Conservation (phyloP, 1,140 invertebrate species). For the Drosophila malerkotliana region DNA sequence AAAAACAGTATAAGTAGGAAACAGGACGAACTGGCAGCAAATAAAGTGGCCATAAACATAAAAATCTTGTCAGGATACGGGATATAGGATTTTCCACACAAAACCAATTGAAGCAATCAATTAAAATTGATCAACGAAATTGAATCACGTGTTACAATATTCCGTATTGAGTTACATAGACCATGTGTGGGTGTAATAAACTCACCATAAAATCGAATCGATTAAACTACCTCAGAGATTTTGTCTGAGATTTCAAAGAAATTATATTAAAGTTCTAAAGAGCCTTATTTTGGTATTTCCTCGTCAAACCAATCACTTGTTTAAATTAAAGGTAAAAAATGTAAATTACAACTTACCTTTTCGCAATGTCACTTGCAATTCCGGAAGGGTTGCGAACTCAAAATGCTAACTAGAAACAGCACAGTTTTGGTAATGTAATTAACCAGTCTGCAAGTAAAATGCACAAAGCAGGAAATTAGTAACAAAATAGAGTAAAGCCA, state of each 20-base stretch:
- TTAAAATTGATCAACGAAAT: slow-evolving; percentile 78
- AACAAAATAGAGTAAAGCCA: slow-evolving; percentile 25
- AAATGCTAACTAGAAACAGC: slow-evolving; percentile 59
- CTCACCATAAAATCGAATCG: slow-evolving; percentile 32
- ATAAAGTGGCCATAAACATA: slow-evolving; percentile 71
- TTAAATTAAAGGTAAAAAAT: slow-evolving; percentile 7
- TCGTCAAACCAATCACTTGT: not conserved
- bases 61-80: slow-evolving; percentile 27
- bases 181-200: slow-evolving; percentile 41
- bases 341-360: slow-evolving; percentile 13
- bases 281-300: not conserved
- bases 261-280: not conserved
- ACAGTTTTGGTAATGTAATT: slow-evolving; percentile 70
- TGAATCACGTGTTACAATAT: slow-evolving; percentile 79
- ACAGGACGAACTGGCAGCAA: slow-evolving; percentile 43
- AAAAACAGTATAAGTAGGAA: slow-evolving; percentile 26
- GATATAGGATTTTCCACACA: slow-evolving; percentile 19
- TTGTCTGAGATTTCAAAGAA: not conserved
- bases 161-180: slow-evolving; percentile 48
- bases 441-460: slow-evolving; percentile 71
- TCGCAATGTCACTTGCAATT: slow-evolving; percentile 24
- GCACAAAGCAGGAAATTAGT: slow-evolving; percentile 53
- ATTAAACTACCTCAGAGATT: slow-evolving; percentile 25
- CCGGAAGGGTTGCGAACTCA: slow-evolving; percentile 26
- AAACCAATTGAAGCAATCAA: slow-evolving; percentile 76